Percentiles rank a stretch among this genome's conserved stretches.
Evolutionary conservation across 2,113 vertebrate genomes (phyloP).

Genomic region (Actenoides hombroni): DNA sequence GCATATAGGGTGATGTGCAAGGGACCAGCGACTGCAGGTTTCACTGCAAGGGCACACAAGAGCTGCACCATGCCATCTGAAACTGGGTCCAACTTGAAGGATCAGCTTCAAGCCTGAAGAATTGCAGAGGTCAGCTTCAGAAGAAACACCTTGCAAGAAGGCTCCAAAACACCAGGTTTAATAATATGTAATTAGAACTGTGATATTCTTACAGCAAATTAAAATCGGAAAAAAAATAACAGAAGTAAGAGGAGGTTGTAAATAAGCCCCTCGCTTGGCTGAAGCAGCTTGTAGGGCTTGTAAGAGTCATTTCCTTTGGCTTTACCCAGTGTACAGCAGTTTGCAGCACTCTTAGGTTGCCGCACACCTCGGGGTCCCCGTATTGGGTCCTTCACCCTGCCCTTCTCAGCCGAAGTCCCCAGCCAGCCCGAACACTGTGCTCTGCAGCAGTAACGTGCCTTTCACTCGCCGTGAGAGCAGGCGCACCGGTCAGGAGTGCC

Average conservation of each 20-base stretch:
- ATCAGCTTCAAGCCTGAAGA: background rate
- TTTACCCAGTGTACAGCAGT: background rate
- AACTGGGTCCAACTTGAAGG: background rate
- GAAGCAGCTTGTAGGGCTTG: background rate
- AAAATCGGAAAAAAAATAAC: background rate
- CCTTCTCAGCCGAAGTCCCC: background rate
- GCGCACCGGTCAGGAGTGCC: background rate
- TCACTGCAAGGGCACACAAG: background rate
- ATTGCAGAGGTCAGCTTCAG: background rate
- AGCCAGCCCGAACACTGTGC: accelerated
- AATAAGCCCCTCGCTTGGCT: background rate
- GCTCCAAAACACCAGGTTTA: background rate
- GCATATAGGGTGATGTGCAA: background rate
- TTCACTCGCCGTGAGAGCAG: background rate
- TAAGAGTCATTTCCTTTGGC: background rate
- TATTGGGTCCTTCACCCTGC: background rate
- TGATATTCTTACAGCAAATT: background rate
- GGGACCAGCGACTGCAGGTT: background rate
- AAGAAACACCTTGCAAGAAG: background rate
- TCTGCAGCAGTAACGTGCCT: background rate
- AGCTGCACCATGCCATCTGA: background rate
- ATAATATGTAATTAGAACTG: background rate
- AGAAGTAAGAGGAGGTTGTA: background rate
- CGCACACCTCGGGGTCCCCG: accelerated
- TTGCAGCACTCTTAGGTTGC: background rate